Evolutionary conservation across 2,888 invertebrate genomes (phyloP).

Genomic region (Microdon myrmicae): DNA sequence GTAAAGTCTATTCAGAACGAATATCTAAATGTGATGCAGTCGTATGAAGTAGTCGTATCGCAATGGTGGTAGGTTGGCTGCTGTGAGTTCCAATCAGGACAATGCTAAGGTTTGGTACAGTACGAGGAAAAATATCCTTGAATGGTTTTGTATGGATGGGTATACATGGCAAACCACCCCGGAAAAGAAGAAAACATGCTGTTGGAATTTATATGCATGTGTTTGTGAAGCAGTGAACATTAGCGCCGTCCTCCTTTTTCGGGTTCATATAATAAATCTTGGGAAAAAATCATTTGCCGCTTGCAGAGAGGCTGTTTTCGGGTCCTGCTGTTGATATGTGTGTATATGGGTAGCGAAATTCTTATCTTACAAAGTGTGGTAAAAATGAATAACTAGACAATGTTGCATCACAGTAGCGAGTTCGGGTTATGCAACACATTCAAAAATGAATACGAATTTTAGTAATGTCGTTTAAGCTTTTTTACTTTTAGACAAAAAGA

Average conservation of each 20-base stretch:
- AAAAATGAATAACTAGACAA: too few relatives aligned
- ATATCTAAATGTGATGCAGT: conserved; percentile 1
- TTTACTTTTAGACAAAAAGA: too few relatives aligned
- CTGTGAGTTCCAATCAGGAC: conserved; percentile 39
- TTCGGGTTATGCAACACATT: too few relatives aligned
- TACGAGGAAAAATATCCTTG: conserved; percentile 20
- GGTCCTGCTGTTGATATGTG: too few relatives aligned
- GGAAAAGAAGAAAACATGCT: conserved; percentile 7
- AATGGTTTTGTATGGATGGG: not conserved
- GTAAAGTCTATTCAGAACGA: too few relatives aligned
- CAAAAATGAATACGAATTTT: too few relatives aligned
- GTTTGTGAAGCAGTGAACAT: conserved; percentile 17
- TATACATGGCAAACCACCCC: conserved; percentile 12
- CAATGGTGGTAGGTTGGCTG: conserved; percentile 39
- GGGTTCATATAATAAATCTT: conserved; percentile 13
- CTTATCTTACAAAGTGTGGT: too few relatives aligned
- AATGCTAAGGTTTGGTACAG: conserved; percentile 31
- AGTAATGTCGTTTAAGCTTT: too few relatives aligned
- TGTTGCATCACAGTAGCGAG: too few relatives aligned
- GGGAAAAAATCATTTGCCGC: too few relatives aligned
- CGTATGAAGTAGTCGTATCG: conserved; percentile 2
- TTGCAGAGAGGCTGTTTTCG: too few relatives aligned
- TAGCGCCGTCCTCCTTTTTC: conserved; percentile 50
- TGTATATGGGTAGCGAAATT: too few relatives aligned
- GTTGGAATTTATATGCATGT: conserved; percentile 2